Conservation (phyloP, 2,888 invertebrate species). For the Eudasyphora cyanicolor region DNA sequence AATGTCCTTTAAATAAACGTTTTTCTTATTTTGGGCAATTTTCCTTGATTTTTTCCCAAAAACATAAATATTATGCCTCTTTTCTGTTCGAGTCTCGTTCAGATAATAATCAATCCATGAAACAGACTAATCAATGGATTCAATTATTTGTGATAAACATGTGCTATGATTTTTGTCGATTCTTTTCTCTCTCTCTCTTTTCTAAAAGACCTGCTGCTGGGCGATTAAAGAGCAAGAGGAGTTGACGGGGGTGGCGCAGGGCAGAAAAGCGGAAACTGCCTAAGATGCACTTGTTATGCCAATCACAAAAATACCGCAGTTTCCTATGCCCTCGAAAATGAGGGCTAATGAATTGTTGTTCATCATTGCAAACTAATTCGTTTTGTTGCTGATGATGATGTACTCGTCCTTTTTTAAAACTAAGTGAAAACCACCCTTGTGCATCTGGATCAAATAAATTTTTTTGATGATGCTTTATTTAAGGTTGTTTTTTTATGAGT, state of each 20-base stretch:
- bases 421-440: not conserved
- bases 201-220: not conserved
- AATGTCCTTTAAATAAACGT: slow-evolving; percentile 31
- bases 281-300: slow-evolving; percentile 49
- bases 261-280: not conserved
- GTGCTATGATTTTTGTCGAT: slow-evolving; percentile 55
- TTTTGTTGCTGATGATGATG: not conserved
- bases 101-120: slow-evolving; percentile 40
- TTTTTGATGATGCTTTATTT: not conserved
- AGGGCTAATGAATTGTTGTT: not conserved
- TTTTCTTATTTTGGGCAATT: slow-evolving; percentile 48
- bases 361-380: not conserved
- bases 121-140: slow-evolving; percentile 58
- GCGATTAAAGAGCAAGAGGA: not conserved
- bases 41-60: not conserved
- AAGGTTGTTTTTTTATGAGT: not conserved
- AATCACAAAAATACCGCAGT: slow-evolving; percentile 60
- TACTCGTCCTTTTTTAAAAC: no score
- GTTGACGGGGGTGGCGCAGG: not conserved
- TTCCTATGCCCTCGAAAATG: not conserved
- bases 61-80: not conserved
- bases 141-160: slow-evolving; percentile 59
- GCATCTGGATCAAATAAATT: not conserved
- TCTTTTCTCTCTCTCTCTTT: not conserved
- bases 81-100: not conserved